These are phyloP conservation scores for Stercorarius parasiticus DNA, from an alignment of 2,113 vertebrate genomes.

Conservation along the genomic window DNA sequence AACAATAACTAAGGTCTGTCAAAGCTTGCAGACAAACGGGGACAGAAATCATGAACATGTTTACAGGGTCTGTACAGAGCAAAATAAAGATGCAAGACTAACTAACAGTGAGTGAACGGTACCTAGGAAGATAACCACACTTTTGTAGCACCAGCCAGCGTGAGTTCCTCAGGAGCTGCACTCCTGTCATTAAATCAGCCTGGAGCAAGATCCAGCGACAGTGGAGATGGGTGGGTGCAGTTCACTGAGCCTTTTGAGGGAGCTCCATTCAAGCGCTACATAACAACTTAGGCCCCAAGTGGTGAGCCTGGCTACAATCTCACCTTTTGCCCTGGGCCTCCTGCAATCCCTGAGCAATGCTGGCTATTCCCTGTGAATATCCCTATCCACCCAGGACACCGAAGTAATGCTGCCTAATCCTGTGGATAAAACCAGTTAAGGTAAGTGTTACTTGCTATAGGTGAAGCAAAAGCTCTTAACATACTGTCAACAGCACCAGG, in stretches of 20 bases:
- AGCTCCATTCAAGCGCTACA: fast-evolving
- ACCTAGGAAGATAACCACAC: neutral
- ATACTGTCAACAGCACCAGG: neutral
- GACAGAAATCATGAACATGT: neutral
- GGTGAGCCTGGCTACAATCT: neutral
- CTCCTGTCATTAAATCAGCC: neutral
- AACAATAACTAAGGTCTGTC: neutral
- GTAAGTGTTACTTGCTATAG: neutral
- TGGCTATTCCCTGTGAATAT: neutral
- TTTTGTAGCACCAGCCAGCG: neutral
- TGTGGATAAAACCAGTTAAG: neutral
- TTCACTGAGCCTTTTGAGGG: neutral
- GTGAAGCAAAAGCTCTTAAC: neutral
- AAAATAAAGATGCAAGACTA: neutral
- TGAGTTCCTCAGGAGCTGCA: neutral
- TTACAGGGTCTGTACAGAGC: neutral
- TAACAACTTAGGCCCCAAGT: neutral
- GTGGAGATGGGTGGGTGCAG: too few species aligned
- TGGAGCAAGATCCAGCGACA: neutral
- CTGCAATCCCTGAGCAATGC: neutral
- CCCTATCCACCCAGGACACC: neutral
- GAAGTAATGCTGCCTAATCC: neutral
- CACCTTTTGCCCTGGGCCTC: neutral
- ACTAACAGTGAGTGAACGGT: neutral
- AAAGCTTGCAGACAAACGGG: neutral